These are phyloP conservation scores for Athene noctua DNA, from an alignment of 2,113 vertebrate species.

Conservation along the genomic window DNA sequence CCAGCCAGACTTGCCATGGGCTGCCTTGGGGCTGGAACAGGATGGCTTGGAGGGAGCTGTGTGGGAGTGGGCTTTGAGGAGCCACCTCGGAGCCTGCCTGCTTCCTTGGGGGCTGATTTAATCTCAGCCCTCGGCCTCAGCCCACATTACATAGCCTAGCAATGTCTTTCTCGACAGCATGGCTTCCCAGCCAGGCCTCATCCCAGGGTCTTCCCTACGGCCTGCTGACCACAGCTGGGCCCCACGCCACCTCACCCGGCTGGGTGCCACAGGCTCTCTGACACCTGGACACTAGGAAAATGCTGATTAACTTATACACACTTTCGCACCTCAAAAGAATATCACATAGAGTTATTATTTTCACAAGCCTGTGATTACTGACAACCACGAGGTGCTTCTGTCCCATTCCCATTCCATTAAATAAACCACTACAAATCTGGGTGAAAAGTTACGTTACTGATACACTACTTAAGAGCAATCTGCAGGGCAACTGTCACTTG, in stretches of 20 bases:
- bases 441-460: neutral
- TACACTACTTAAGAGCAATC: neutral
- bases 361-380: neutral
- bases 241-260: too few species aligned
- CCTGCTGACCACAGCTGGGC: neutral
- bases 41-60: neutral
- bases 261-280: neutral
- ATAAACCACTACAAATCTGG: neutral
- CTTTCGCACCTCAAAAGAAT: neutral
- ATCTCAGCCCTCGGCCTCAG: neutral
- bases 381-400: neutral
- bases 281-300: neutral
- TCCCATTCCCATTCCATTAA: neutral
- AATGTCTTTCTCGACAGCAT: neutral
- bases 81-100: neutral
- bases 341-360: neutral
- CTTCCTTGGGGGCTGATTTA: neutral
- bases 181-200: neutral
- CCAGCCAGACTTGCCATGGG: neutral
- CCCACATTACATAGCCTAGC: neutral
- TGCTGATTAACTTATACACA: neutral
- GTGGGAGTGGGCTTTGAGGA: neutral
- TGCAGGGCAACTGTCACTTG: neutral
- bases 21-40: rapidly evolving
- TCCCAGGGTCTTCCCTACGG: rapidly evolving